These are phyloP conservation scores for Glareola pratincola DNA, from an alignment of 2,113 vertebrate genomes.

Conservation along the genomic window DNA sequence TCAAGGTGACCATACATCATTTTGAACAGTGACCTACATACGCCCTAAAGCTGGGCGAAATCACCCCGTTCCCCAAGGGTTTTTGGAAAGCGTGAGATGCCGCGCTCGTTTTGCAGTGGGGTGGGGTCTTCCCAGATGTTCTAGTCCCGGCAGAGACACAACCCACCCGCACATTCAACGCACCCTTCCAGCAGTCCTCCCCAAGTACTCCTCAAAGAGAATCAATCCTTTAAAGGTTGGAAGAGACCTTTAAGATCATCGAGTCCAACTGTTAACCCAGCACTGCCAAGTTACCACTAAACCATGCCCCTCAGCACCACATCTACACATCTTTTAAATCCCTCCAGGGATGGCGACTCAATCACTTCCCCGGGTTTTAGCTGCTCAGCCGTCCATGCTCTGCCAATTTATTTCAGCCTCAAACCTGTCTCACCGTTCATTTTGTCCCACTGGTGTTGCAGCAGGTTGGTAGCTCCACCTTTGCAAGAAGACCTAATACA, in stretches of 20 bases:
- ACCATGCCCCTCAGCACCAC: neutral
- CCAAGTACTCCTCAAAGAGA: too few species aligned
- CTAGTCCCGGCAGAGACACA: neutral
- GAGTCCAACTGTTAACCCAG: neutral
- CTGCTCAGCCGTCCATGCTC: neutral
- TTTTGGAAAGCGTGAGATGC: neutral
- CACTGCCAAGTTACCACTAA: neutral
- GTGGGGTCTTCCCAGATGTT: neutral
- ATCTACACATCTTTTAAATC: neutral
- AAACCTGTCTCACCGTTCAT: rapidly evolving
- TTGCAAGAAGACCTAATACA: neutral
- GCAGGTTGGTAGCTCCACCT: neutral
- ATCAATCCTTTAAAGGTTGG: neutral
- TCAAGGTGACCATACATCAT: rapidly evolving
- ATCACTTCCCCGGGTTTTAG: neutral
- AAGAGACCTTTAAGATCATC: neutral
- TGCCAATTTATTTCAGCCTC: neutral
- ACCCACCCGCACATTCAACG: neutral
- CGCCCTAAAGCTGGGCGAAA: neutral
- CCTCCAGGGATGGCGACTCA: neutral
- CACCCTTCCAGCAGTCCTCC: neutral
- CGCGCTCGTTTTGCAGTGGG: too few species aligned
- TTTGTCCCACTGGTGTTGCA: rapidly evolving
- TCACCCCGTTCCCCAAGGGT: neutral
- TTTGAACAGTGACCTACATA: neutral